Evolutionary conservation across 2,113 vertebrate species (phyloP), one percentile per base, ranked within the genome.

Genomic region (Amia ocellicauda): DNA sequence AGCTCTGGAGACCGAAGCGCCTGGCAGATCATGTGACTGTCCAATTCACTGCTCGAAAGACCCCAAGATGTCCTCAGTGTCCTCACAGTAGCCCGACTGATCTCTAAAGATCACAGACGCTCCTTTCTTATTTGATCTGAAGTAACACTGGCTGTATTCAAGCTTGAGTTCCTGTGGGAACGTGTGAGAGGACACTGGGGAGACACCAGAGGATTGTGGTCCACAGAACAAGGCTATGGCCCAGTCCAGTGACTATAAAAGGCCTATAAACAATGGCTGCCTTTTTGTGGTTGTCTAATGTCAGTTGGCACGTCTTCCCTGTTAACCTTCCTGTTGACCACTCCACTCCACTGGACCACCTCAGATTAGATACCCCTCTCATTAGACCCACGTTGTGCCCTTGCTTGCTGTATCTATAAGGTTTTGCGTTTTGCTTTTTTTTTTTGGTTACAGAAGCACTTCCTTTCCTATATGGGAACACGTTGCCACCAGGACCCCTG

Each of bases 351-450:
- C 80, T 74, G 76, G 78, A 78, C 31, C 31, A 11, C 11, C 5
- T 72, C 81, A 84, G 80, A 85, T 89, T 86, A 81, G 78, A 82
- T 85, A 83, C 81, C 85, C 83, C 78, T 89, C 87, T 36, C 87
- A 89, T 89, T 86, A 89, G 86, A 87, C 81, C 78, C 79, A 75
- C 80, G 83, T 88, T 29, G 85, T 88, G 85, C 80, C 84, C 78
- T 85, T 85, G 81, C 83, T 82, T 77, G 81, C 80, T 24, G 63
- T 57, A 68, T 14, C n/a, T n/a, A n/a, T n/a, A n/a, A n/a, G n/a
- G n/a, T n/a, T n/a, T n/a, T n/a, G n/a, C n/a, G n/a, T n/a, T n/a
- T n/a, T n/a, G n/a, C n/a, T n/a, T n/a, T n/a, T n/a, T n/a, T n/a
- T n/a, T n/a, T n/a, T n/a, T n/a, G n/a, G n/a, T n/a, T n/a, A n/a